A percentile compares a stretch with the other conserved stretches of the same genome.
phyloP scores from a whole-genome alignment of 2,797 vertebrate genomes.

The Cephalopachus bancanus region DNA sequence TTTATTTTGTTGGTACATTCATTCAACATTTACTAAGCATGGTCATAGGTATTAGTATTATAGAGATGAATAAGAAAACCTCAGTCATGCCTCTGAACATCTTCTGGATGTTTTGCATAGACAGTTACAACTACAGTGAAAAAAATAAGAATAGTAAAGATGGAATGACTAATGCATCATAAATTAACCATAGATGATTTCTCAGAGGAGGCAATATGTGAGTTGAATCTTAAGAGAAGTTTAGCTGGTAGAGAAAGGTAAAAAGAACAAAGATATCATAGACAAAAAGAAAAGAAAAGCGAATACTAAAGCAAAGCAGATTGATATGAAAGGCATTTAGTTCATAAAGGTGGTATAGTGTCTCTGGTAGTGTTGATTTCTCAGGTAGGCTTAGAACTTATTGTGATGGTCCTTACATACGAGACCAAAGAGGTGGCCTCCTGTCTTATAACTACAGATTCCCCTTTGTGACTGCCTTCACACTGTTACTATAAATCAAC shows the following conservation, averaged over 20 bases:
- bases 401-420: neutral
- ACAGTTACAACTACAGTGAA: neutral
- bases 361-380: neutral
- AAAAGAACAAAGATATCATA: neutral
- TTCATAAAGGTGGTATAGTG: neutral
- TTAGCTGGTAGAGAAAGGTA: neutral
- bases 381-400: neutral
- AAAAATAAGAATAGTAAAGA: neutral
- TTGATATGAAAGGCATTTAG: neutral
- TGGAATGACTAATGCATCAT: neutral
- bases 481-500: neutral
- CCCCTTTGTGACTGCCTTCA: neutral
- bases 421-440: neutral
- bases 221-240: slow-evolving; percentile 45
- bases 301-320: neutral
- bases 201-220: slow-evolving; percentile 28
- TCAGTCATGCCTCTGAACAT: neutral
- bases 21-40: neutral
- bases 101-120: neutral
- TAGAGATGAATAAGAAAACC: neutral
- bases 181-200: neutral
- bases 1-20: slow-evolving; percentile 72
- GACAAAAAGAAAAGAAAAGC: neutral
- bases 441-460: neutral
- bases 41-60: neutral